phyloP scores from a whole-genome alignment of 2,113 vertebrate species.

The Zosterops pallidus region DNA sequence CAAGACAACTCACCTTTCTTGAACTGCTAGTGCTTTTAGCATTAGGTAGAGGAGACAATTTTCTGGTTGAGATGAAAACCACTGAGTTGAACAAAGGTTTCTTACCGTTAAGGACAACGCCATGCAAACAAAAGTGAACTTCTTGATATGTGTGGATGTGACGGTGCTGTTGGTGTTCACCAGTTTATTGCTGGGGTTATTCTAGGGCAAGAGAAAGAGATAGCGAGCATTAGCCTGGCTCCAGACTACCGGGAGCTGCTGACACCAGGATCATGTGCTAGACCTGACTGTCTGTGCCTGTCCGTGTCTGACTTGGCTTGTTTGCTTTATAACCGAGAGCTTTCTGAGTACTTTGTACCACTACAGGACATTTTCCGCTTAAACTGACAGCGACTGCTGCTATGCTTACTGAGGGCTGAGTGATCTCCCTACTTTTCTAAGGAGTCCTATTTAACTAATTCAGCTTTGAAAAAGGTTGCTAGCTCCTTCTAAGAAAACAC shows the following conservation, averaged over 20 bases:
- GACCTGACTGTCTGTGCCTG: background rate
- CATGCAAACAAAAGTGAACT: constrained; percentile 94
- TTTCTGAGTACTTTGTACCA: constrained; percentile 4
- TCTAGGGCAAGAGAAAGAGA: constrained; percentile 75
- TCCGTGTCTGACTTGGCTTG: background rate
- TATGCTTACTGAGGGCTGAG: background rate
- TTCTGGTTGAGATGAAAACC: background rate
- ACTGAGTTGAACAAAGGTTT: background rate
- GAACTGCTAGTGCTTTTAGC: background rate
- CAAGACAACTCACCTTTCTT: constrained; percentile 1
- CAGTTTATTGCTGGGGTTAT: constrained; percentile 92
- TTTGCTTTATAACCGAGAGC: constrained; percentile 31
- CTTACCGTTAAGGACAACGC: constrained; percentile 93
- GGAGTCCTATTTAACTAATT: background rate
- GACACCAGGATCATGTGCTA: background rate
- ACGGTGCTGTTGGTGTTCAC: constrained; percentile 76
- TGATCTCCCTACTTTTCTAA: background rate
- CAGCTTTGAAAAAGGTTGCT: background rate
- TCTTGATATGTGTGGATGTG: constrained; percentile 90
- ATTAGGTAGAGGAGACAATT: background rate
- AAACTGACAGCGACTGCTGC: background rate
- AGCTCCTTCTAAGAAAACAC: background rate
- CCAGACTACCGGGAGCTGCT: background rate
- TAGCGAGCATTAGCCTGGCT: background rate
- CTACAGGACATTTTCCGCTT: background rate